A percentile compares a stretch with the other conserved stretches of the same genome.
Evolutionary conservation across 2,797 vertebrate genomes (phyloP).

Genomic region (Ceyx erithaca): DNA sequence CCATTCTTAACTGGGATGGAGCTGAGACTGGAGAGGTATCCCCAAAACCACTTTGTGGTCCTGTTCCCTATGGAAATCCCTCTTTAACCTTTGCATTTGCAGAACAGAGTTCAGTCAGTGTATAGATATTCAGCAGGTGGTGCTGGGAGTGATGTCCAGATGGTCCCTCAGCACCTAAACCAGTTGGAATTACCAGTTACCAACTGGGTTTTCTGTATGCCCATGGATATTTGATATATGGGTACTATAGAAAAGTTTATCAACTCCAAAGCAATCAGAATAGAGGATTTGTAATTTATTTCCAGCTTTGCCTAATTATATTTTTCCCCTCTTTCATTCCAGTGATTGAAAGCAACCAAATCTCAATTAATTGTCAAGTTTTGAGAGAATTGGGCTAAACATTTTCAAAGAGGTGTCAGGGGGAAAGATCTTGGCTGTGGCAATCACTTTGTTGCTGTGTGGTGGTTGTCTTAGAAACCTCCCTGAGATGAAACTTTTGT

Average conservation of each 20-base stretch:
- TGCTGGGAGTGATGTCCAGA: neutral
- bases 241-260: neutral
- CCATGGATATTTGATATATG: fast-evolving
- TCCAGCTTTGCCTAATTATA: neutral
- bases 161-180: neutral
- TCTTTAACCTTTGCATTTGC: neutral
- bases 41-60: neutral
- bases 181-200: neutral
- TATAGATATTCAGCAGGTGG: neutral
- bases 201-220: neutral
- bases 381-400: slow-evolving; percentile 40
- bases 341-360: neutral
- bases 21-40: neutral
- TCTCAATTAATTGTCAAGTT: slow-evolving; percentile 23
- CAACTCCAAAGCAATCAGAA: neutral
- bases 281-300: neutral
- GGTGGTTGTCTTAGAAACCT: slow-evolving; percentile 2
- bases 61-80: neutral
- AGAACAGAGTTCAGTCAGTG: neutral
- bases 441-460: slow-evolving; percentile 11
- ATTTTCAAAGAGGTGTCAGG: slow-evolving; percentile 34
- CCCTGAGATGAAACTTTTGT: neutral
- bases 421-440: neutral
- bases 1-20: neutral
- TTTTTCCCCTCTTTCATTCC: neutral